Conservation (phyloP, 1,140 invertebrate species). For the Scaptomyza graminum region DNA sequence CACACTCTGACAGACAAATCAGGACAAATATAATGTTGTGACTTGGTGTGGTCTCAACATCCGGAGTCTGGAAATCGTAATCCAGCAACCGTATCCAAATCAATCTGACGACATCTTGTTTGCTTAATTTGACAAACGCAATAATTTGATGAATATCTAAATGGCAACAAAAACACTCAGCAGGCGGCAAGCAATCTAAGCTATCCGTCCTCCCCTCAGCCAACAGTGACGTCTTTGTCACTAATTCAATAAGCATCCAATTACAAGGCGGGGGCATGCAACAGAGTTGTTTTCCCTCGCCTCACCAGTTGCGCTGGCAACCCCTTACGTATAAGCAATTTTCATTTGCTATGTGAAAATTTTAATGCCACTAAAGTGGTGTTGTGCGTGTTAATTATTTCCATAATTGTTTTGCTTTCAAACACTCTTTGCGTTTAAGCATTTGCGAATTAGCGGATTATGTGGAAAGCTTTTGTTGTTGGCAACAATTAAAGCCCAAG, state of each 20-base stretch:
- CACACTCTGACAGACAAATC: constrained; percentile 56
- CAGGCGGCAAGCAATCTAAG: constrained; percentile 24
- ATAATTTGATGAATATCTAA: constrained; percentile 82
- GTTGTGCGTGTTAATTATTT: constrained; percentile 52
- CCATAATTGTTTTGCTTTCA: constrained; percentile 50
- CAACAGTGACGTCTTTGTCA: constrained; percentile 50
- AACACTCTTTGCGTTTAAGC: neutral
- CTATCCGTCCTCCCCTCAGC: constrained; percentile 2
- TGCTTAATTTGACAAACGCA: constrained; percentile 81
- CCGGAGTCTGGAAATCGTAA: neutral
- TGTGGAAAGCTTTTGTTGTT: constrained; percentile 3
- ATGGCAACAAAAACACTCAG: constrained; percentile 61
- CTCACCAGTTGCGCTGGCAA: neutral
- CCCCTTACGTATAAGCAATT: constrained; percentile 53
- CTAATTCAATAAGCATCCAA: constrained; percentile 82
- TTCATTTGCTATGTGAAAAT: constrained; percentile 65
- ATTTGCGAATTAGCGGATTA: constrained; percentile 28
- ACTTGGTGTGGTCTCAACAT: constrained; percentile 14
- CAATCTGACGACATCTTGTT: constrained; percentile 72
- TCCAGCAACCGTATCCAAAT: constrained; percentile 57
- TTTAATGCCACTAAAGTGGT: constrained; percentile 68
- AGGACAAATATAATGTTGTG: constrained; percentile 54
- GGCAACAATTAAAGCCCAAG: constrained; percentile 14
- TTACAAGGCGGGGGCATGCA: constrained; percentile 64
- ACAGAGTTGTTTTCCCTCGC: constrained; percentile 19